phyloP scores from a whole-genome alignment of 1,140 invertebrate genomes.

The Sitophilus oryzae region DNA sequence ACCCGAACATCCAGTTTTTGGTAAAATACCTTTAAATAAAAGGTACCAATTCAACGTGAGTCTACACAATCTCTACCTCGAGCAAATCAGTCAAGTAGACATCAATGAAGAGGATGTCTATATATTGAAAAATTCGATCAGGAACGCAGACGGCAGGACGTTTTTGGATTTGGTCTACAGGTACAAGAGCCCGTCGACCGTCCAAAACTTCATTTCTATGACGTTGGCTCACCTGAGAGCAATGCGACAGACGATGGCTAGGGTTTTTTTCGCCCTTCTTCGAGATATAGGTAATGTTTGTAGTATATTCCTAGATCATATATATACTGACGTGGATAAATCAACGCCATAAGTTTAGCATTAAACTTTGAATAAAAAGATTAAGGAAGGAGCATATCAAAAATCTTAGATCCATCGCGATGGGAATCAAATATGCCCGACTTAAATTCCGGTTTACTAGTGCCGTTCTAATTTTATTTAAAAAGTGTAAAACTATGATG shows the following conservation, averaged over 20 bases:
- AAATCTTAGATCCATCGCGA: too few relatives aligned
- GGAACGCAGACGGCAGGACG: slow-evolving; percentile 1
- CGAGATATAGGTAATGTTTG: slow-evolving; percentile 15
- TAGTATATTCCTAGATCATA: too few relatives aligned
- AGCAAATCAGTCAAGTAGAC: slow-evolving; percentile 9
- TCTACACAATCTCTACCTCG: slow-evolving; percentile 19
- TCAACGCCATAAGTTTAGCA: too few relatives aligned
- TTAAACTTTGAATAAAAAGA: too few relatives aligned
- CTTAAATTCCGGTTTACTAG: too few relatives aligned
- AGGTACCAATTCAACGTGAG: slow-evolving; percentile 17
- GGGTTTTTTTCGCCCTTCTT: slow-evolving; percentile 5
- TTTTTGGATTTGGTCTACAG: slow-evolving; percentile 17
- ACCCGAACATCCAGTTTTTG: slow-evolving; percentile 8
- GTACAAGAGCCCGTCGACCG: slow-evolving; percentile 16
- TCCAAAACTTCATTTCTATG: slow-evolving; percentile 27
- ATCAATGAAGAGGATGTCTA: slow-evolving; percentile 21
- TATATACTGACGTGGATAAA: too few relatives aligned
- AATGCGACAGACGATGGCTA: slow-evolving; percentile 9
- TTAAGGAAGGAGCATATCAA: too few relatives aligned
- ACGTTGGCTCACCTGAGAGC: slow-evolving; percentile 22
- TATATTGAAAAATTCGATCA: slow-evolving; percentile 16
- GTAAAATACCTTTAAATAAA: background rate
- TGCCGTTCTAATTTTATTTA: too few relatives aligned
- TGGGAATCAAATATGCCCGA: too few relatives aligned
- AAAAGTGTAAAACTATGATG: too few relatives aligned